Conservation (phyloP, 2,797 vertebrate genomes). For the Crax fasciolata region DNA sequence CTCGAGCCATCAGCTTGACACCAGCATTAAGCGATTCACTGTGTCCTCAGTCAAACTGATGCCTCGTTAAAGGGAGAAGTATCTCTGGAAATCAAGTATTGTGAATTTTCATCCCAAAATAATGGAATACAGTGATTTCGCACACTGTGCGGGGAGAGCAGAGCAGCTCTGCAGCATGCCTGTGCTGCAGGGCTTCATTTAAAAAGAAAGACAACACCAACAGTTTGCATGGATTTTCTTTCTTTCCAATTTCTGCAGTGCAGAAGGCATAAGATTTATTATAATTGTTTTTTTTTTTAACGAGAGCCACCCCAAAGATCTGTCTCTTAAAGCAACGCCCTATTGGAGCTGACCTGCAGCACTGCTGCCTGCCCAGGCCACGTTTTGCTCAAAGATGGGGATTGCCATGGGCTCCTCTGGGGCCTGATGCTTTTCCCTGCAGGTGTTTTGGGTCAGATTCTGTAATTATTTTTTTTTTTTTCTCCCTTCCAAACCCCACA, state of each 20-base stretch:
- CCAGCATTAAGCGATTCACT: rapidly evolving
- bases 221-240: not conserved
- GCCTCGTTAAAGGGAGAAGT: not conserved
- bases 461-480: not conserved
- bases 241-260: not conserved
- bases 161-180: not conserved
- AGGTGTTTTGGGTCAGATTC: rapidly evolving
- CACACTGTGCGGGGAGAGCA: not conserved
- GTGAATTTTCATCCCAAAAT: not conserved
- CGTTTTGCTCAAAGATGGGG: not conserved
- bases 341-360: not conserved
- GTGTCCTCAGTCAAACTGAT: not conserved
- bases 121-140: not conserved
- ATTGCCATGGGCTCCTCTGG: rapidly evolving
- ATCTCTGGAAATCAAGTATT: not conserved
- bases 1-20: not conserved
- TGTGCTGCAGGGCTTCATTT: not conserved
- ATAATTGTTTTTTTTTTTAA: not conserved
- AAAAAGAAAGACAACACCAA: not conserved
- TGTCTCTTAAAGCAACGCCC: rapidly evolving
- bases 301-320: not conserved
- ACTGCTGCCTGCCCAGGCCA: rapidly evolving
- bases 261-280: not conserved
- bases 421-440: not conserved
- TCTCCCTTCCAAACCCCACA: not conserved